phyloP scores from a whole-genome alignment of 2,113 vertebrate species.

The Melanotaenia duboulayi region DNA sequence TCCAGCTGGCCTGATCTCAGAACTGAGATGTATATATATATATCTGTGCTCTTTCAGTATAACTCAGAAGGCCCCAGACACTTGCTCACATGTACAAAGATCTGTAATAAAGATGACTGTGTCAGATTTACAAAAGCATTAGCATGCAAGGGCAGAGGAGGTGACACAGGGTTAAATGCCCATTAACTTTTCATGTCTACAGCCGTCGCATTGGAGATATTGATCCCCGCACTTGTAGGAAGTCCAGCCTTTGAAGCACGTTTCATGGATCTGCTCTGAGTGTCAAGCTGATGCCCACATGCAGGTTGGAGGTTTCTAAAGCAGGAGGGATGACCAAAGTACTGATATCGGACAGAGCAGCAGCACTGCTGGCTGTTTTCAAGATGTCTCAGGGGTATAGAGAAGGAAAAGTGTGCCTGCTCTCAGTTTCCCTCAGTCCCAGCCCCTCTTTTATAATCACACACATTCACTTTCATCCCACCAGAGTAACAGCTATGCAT shows the following conservation, averaged over 20 bases:
- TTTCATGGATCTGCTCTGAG: conserved; percentile 52
- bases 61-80: conserved; percentile 9
- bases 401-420: conserved; percentile 35
- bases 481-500: conserved; percentile 37
- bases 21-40: not conserved
- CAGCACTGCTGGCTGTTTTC: conserved; percentile 38
- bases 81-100: conserved; percentile 13
- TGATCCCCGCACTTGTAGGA: conserved; percentile 54
- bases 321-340: not conserved
- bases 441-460: conserved; percentile 33
- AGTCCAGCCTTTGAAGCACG: conserved; percentile 64
- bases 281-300: conserved; percentile 44
- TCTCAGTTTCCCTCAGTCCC: conserved; percentile 32
- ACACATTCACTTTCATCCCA: conserved; percentile 16
- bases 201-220: conserved; percentile 61
- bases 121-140: conserved; percentile 65
- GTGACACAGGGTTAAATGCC: conserved; percentile 76
- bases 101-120: conserved; percentile 44
- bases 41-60: conserved; percentile 7
- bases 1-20: not conserved
- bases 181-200: conserved; percentile 72
- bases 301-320: conserved; percentile 40
- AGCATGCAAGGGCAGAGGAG: conserved; percentile 51
- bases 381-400: conserved; percentile 29
- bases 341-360: conserved; percentile 34